Evolutionary conservation across 2,888 invertebrate species (phyloP), one percentile per base, ranked within the genome.

Genomic region (Protodeltote pygarga): DNA sequence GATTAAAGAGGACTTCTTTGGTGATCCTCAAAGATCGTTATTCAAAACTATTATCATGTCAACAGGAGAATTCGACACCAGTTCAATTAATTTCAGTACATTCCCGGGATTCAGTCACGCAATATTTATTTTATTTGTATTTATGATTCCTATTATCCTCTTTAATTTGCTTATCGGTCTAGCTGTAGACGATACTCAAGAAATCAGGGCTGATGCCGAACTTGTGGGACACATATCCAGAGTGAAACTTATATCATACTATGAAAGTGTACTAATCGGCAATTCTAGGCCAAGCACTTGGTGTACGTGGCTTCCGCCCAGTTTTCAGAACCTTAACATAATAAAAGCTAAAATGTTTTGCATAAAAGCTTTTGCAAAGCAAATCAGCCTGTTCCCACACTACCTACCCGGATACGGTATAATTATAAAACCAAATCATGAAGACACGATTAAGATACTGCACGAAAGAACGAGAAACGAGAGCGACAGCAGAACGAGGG

Each of bases 21-120:
- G 93, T 1, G 93, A 95, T 79, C 95, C 96, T 0, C 94, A 94
- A 2, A 92, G 93, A 49, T 95, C 97, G 0, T 75, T 97, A 21
- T 96, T 97, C 65, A 97, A 97, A 85, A 97, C 97, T 0, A 94
- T 97, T 14, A 95, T 97, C 1, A 97, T 97, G 97, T 89, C 97
- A 60, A 97, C 97, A 0, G 97, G 97, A 6, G 97, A 97, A 83
- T 96, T 97, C 67, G 97, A 97, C 73, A 96, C 96, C 0, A 93
- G 95, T n/a, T 94, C 94, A 5, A 95, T 97, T 29, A 94, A 96
- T 32, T 97, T 97, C 74, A 89, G 93, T 34, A 88, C 94, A 34
- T 93, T 94, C 77, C 95, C 95, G 5, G 81, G 95, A 3, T 93
- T 94, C 17, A 96, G 96, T 74, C 96, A 95, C 72, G 74, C 96